These are phyloP conservation scores for Tachina fera DNA, from an alignment of 2,888 invertebrate genomes.

Conservation along the genomic window DNA sequence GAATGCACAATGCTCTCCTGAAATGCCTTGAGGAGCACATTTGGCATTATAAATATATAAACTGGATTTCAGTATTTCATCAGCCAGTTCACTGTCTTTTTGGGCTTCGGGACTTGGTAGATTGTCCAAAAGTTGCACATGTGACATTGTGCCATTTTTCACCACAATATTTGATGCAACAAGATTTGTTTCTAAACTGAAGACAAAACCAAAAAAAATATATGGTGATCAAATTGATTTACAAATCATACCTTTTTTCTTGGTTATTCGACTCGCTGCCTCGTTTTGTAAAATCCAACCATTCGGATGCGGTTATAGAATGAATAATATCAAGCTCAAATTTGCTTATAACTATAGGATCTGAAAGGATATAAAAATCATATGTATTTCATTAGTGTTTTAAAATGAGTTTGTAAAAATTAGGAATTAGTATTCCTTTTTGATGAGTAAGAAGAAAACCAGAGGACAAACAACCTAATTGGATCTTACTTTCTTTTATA, in stretches of 20 bases:
- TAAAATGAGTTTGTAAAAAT: too few relatives aligned
- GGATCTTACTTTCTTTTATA: too few relatives aligned
- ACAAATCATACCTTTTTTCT: conserved; percentile 50
- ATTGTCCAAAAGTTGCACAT: conserved; percentile 79
- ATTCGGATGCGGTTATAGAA: conserved; percentile 43
- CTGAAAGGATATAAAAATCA: conserved; percentile 24
- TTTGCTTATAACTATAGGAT: conserved; percentile 54
- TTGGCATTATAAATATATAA: conserved; percentile 77
- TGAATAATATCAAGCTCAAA: conserved; percentile 44
- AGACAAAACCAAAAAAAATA: not conserved
- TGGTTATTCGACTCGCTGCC: conserved; percentile 57
- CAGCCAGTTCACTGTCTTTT: conserved; percentile 77
- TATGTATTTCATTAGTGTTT: too few relatives aligned
- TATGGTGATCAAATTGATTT: not conserved
- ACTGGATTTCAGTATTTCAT: conserved; percentile 80
- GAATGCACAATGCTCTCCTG: conserved; percentile 86
- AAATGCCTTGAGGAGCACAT: conserved; percentile 78
- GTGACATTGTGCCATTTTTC: conserved; percentile 80
- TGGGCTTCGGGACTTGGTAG: conserved; percentile 77
- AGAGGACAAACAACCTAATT: too few relatives aligned
- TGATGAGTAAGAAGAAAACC: too few relatives aligned
- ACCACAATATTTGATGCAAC: conserved; percentile 77
- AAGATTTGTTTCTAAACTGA: conserved; percentile 79
- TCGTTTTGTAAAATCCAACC: conserved; percentile 54
- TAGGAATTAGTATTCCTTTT: too few relatives aligned